A percentile compares a stretch with the other conserved stretches of the same genome.
Evolutionary conservation across 2,113 vertebrate species (phyloP).

Genomic region (Barnardius zonarius): DNA sequence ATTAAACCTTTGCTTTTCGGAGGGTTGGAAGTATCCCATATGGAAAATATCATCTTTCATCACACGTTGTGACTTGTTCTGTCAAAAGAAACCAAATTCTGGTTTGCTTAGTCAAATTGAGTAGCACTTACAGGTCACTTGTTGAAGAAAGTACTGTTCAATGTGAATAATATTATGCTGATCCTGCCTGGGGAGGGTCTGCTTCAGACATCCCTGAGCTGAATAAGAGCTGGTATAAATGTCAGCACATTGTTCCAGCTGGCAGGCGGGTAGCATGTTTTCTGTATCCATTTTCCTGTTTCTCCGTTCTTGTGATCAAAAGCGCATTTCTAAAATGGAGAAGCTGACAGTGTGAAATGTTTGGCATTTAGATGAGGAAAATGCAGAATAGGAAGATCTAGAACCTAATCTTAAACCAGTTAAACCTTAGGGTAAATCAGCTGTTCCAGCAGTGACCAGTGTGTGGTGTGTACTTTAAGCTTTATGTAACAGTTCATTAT

Average conservation of each 20-base stretch:
- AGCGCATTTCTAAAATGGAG: background rate
- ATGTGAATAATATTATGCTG: background rate
- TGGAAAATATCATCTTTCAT: background rate
- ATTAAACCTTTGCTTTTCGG: background rate
- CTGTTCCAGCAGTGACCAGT: background rate
- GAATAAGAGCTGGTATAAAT: background rate
- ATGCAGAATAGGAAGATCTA: background rate
- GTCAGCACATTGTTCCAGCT: background rate
- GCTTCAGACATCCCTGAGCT: background rate
- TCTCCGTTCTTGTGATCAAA: background rate
- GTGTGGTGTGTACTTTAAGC: background rate
- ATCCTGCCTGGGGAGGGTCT: background rate
- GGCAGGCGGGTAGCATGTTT: background rate
- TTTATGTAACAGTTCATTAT: background rate
- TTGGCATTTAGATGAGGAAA: background rate
- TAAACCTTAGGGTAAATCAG: background rate
- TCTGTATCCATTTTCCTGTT: background rate
- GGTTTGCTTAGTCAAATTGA: background rate
- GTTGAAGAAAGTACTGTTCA: background rate
- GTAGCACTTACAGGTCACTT: background rate
- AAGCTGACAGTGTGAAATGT: rapidly evolving
- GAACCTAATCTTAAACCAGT: background rate
- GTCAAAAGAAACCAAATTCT: background rate
- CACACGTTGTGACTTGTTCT: background rate
- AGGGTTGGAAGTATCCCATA: background rate